phyloP scores from a whole-genome alignment of 1,140 invertebrate species.

The Diabrotica virgifera region DNA sequence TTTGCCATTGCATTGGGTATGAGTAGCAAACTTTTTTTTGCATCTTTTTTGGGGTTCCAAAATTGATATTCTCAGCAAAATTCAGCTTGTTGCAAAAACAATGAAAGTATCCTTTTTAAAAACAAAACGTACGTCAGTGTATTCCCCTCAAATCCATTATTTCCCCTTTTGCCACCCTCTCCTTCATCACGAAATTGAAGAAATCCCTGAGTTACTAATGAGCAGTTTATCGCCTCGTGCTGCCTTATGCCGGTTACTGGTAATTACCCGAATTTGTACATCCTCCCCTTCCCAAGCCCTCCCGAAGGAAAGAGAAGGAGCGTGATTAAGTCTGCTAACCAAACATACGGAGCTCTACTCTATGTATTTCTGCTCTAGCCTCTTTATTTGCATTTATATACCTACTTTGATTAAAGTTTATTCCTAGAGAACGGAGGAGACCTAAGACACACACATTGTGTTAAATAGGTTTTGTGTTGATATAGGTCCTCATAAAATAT shows the following conservation, averaged over 20 bases:
- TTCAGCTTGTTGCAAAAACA: no score
- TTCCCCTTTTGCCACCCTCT: not conserved
- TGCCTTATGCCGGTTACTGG: slow-evolving; percentile 21
- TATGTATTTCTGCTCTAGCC: slow-evolving; percentile 11
- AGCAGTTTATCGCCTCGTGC: slow-evolving; percentile 21
- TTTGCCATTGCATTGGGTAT: no score
- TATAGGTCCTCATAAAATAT: no score
- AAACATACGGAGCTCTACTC: slow-evolving; percentile 13
- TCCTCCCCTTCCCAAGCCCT: no score
- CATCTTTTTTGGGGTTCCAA: no score
- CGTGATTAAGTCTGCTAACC: slow-evolving; percentile 22
- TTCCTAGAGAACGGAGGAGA: slow-evolving; percentile 1
- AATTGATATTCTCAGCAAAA: no score
- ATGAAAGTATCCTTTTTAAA: no score
- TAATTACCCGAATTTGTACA: slow-evolving; percentile 22
- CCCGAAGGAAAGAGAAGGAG: slow-evolving; percentile 4
- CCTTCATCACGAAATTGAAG: not conserved
- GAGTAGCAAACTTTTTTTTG: no score
- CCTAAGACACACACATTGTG: no score
- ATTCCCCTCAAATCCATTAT: not conserved
- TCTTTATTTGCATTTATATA: slow-evolving; percentile 22
- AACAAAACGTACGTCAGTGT: not conserved
- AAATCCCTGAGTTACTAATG: slow-evolving; percentile 17
- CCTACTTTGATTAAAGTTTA: slow-evolving; percentile 22
- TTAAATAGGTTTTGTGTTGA: no score